Percentiles rank a stretch among this genome's conserved stretches.
Conservation (phyloP, 2,797 vertebrate genomes). For the Margarornis squamiger region DNA sequence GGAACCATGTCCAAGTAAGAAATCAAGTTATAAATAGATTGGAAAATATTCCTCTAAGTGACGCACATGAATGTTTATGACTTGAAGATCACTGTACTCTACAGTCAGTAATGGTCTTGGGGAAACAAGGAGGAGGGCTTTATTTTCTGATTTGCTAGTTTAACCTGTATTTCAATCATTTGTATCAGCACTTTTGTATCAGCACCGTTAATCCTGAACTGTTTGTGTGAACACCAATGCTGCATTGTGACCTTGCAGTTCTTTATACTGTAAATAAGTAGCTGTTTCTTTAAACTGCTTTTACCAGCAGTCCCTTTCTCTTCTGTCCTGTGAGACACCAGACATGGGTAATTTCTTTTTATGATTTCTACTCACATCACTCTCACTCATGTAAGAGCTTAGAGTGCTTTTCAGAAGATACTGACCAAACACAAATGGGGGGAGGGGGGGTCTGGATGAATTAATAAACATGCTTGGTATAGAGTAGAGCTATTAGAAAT, state of each 20-base stretch:
- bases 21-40: slow-evolving; percentile 38
- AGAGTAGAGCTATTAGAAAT: background rate
- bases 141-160: background rate
- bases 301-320: background rate
- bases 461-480: background rate
- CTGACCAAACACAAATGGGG: background rate
- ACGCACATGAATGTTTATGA: background rate
- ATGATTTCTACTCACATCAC: background rate
- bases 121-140: background rate
- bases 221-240: background rate
- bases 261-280: background rate
- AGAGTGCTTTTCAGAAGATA: background rate
- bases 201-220: background rate
- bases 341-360: background rate
- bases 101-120: background rate
- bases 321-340: background rate
- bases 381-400: background rate
- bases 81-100: background rate
- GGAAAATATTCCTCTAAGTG: slow-evolving; percentile 24
- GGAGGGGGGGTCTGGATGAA: background rate
- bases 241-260: background rate
- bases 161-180: background rate
- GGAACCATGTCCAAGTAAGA: background rate
- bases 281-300: background rate
- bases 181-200: background rate